Evolutionary conservation across 2,888 invertebrate species (phyloP), one percentile per base, ranked within the genome.

Genomic region (Sphinx pinastri): DNA sequence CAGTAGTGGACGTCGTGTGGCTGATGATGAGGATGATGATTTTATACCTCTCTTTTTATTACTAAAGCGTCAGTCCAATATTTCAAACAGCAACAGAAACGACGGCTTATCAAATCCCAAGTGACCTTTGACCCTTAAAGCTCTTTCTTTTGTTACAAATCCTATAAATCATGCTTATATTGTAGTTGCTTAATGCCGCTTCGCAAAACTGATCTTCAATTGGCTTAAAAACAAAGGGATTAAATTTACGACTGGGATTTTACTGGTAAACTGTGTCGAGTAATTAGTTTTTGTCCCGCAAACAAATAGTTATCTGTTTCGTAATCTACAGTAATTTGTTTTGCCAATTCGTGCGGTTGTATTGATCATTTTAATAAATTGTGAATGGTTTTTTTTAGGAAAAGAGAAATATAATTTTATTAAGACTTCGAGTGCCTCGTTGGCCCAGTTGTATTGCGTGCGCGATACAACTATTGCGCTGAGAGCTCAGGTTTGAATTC

Each of bases 161-260:
- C 12, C 16, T 16, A 49, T 19, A 49, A 49, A 47, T 63, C 49
- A 49, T 19, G 13, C 13, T 25, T 19, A 13, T 63, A 63, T 63
- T 19, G 49, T 19, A 55, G 19, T 55, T 55, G 0, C 19, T 16
- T 63, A 63, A 63, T 3, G 25, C 58, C 58, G 10, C 19, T 47
- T 16, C 60, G 58, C 63, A 19, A 57, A 68, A 68, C 68, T 68
- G 57, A 68, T 57, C 57, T 54, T n/a, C 38, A 55, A 52, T 68
- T 45, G 57, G 55, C 55, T 57, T 55, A 16, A 55, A 68, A 68
- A 68, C 68, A 68, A 68, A 68, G 47, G 57, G 68, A 57, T 19
- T 57, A 47, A 68, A 57, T 68, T 68, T 68, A 68, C 47, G 54
- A 68, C 45, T 19, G 10, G 45, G 55, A 19, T 68, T 54, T 57